Conservation (phyloP, 92 coral and sea anemone genomes). For the Porites rus region DNA sequence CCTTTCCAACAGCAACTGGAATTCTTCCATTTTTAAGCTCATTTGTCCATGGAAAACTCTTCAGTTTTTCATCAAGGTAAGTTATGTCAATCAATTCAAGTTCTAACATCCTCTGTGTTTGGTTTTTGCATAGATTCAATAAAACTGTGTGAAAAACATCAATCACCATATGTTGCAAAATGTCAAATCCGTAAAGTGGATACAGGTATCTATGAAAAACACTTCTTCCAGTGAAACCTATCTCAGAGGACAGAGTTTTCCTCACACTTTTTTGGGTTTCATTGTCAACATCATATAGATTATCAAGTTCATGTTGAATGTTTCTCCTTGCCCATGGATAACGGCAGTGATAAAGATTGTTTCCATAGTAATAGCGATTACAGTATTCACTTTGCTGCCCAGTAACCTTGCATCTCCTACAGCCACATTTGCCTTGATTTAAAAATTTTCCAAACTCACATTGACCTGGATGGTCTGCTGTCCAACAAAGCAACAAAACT, state of each 20-base stretch:
- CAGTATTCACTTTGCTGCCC: constrained; percentile 67
- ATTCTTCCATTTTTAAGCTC: constrained; percentile 55
- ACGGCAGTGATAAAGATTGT: constrained; percentile 56
- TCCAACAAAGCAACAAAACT: constrained; percentile 62
- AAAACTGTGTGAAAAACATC: constrained; percentile 68
- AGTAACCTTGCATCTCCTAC: constrained; percentile 20
- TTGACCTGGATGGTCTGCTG: constrained; percentile 82
- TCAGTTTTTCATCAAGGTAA: constrained; percentile 57
- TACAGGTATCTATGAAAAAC: constrained; percentile 64
- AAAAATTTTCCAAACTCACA: constrained; percentile 75
- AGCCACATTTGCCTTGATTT: neutral
- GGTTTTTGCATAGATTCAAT: constrained; percentile 62
- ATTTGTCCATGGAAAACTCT: constrained; percentile 66
- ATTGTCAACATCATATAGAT: constrained; percentile 55
- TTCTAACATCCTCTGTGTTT: constrained; percentile 50
- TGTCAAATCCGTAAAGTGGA: constrained; percentile 65
- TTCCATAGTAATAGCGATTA: constrained; percentile 64
- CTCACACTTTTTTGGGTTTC: constrained; percentile 52
- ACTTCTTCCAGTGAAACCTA: constrained; percentile 74
- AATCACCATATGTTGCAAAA: constrained; percentile 46
- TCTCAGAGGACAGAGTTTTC: constrained; percentile 61
- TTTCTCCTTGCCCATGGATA: constrained; percentile 64
- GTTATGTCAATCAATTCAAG: constrained; percentile 54
- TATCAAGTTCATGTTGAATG: constrained; percentile 33
- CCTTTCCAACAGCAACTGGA: constrained; percentile 50